Conservation (phyloP, 2,888 invertebrate genomes). For the Catonia carolina region DNA sequence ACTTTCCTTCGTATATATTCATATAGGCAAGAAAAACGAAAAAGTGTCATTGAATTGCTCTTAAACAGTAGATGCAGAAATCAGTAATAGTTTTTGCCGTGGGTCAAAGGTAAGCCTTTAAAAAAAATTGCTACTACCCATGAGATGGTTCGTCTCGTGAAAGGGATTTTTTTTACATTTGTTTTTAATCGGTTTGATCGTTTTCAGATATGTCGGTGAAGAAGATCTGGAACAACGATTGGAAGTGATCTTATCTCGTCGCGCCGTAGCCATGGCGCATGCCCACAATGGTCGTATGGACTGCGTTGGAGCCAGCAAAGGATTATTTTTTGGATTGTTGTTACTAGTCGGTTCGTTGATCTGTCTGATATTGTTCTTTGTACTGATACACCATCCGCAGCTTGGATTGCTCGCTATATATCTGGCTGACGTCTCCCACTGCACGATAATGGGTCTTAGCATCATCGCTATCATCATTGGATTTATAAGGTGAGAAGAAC, state of each 20-base stretch:
- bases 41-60: no score
- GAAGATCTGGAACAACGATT: slow-evolving; percentile 83
- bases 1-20: no score
- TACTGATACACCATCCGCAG: slow-evolving; percentile 79
- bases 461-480: slow-evolving; percentile 86
- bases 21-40: no score
- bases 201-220: slow-evolving; percentile 62
- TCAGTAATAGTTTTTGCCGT: no score
- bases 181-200: no score
- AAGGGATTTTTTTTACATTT: no score
- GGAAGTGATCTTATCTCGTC: slow-evolving; percentile 79
- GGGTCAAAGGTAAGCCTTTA: no score
- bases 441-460: slow-evolving; percentile 78
- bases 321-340: slow-evolving; percentile 84
- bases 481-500: slow-evolving; percentile 77
- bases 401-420: slow-evolving; percentile 81
- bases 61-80: no score
- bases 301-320: slow-evolving; percentile 91
- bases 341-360: slow-evolving; percentile 85
- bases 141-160: no score
- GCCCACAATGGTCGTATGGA: slow-evolving; percentile 80
- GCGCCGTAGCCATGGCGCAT: slow-evolving; percentile 79
- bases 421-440: slow-evolving; percentile 85
- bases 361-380: slow-evolving; percentile 92
- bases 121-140: no score